These are phyloP conservation scores for Probaryconus sp. DNA, from an alignment of 1,140 invertebrate species.

Conservation along the genomic window DNA sequence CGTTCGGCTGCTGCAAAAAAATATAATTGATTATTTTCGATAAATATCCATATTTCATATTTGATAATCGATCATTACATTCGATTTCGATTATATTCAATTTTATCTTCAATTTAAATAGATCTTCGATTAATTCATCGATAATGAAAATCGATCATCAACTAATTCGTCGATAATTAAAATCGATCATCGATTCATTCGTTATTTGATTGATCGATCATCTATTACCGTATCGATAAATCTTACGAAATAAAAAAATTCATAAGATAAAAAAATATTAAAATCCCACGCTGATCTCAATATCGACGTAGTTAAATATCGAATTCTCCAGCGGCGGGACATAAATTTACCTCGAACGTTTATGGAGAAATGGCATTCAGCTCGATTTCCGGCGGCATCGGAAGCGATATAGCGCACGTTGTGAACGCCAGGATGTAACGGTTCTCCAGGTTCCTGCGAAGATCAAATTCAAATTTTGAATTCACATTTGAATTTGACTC, in stretches of 20 bases:
- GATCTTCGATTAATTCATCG: no score
- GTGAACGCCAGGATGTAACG: conserved; percentile 80
- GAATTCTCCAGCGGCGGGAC: conserved; percentile 34
- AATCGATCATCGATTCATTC: no score
- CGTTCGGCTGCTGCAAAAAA: conserved; percentile 66
- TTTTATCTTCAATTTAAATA: not conserved
- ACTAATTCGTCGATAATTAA: no score
- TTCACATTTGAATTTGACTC: no score
- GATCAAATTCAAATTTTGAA: conserved; percentile 43
- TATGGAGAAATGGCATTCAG: conserved; percentile 82
- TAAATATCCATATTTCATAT: not conserved
- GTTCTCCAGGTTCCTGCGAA: conserved; percentile 80
- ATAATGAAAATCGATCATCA: no score
- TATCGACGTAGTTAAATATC: conserved; percentile 1
- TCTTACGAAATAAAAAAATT: conserved; percentile 1
- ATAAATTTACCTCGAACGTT: conserved; percentile 79
- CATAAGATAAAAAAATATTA: conserved; percentile 19
- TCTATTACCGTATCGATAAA: no score
- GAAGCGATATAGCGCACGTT: conserved; percentile 82
- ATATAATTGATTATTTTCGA: not conserved
- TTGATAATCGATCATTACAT: not conserved
- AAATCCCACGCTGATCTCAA: not conserved
- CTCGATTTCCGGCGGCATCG: conserved; percentile 81
- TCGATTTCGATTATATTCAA: not conserved
- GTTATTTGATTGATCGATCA: no score